Percentiles rank a stretch among this genome's conserved stretches.
Evolutionary conservation across 2,797 vertebrate species (phyloP).

Genomic region (Microctenopoma steveboyesi): DNA sequence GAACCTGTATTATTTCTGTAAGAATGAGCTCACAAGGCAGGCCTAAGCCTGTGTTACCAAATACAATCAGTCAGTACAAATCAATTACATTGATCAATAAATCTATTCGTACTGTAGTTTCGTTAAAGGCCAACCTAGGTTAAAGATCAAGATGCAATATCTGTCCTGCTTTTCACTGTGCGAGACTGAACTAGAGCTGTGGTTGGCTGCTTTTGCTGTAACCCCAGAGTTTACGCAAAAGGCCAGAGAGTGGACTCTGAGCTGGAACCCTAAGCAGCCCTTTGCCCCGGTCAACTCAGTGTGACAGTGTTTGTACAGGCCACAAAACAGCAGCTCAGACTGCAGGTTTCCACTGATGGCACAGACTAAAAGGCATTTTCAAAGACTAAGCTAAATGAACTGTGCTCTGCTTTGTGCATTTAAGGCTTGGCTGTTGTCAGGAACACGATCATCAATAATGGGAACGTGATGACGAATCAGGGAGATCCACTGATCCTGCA

Average conservation of each 20-base stretch:
- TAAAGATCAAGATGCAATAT: constrained; percentile 37
- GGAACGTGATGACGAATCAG: background rate
- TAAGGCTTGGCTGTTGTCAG: background rate
- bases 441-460: background rate
- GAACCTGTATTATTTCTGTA: background rate
- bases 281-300: constrained; percentile 58
- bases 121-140: constrained; percentile 28
- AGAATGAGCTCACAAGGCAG: background rate
- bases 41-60: background rate
- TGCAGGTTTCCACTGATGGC: background rate
- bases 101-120: constrained; percentile 6
- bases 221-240: constrained; percentile 67
- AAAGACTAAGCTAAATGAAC: background rate
- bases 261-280: constrained; percentile 39
- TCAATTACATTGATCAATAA: constrained; percentile 9
- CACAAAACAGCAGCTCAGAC: background rate
- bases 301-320: constrained; percentile 3
- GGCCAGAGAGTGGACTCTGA: constrained; percentile 63
- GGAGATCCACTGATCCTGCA: background rate
- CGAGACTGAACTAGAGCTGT: constrained; percentile 42
- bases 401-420: background rate
- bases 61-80: background rate
- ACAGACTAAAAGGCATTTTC: background rate
- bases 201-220: constrained; percentile 52
- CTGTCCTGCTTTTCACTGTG: constrained; percentile 40